phyloP scores from a whole-genome alignment of 2,113 vertebrate species.

The Anser cygnoides region DNA sequence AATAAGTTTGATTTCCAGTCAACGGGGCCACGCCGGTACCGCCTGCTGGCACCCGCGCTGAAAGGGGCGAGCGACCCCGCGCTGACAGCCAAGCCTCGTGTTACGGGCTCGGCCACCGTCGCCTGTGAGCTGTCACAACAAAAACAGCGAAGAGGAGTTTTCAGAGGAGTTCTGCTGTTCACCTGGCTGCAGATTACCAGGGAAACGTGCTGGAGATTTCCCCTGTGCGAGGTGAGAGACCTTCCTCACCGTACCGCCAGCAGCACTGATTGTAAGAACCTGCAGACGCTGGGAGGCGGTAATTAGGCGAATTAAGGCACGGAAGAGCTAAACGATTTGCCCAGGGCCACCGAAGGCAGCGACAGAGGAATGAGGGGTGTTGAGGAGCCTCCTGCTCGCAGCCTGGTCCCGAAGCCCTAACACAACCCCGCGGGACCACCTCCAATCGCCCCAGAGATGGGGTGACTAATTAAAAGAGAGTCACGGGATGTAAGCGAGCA shows the following conservation, averaged over 20 bases:
- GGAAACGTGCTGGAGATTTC: background rate
- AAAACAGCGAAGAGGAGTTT: background rate
- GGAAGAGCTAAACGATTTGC: background rate
- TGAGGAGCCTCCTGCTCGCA: background rate
- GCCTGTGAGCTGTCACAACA: background rate
- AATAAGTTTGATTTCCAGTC: background rate
- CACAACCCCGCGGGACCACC: background rate
- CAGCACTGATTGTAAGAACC: background rate
- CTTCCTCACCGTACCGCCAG: background rate
- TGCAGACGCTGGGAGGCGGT: accelerated
- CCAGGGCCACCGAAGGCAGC: background rate
- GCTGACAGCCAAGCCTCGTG: accelerated
- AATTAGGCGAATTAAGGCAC: background rate
- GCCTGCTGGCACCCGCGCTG: background rate
- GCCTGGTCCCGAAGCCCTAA: background rate
- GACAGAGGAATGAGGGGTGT: background rate
- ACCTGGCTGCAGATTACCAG: background rate
- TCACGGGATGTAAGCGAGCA: background rate
- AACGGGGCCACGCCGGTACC: background rate
- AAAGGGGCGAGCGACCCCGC: accelerated
- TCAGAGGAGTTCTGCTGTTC: background rate
- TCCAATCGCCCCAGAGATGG: background rate
- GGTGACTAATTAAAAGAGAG: conserved; percentile 33
- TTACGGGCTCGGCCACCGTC: background rate
- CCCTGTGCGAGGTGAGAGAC: background rate